Evolutionary conservation across 2,888 invertebrate genomes (phyloP), one percentile per base, ranked within the genome.

Genomic region (Hydrotaea cyrtoneurina): DNA sequence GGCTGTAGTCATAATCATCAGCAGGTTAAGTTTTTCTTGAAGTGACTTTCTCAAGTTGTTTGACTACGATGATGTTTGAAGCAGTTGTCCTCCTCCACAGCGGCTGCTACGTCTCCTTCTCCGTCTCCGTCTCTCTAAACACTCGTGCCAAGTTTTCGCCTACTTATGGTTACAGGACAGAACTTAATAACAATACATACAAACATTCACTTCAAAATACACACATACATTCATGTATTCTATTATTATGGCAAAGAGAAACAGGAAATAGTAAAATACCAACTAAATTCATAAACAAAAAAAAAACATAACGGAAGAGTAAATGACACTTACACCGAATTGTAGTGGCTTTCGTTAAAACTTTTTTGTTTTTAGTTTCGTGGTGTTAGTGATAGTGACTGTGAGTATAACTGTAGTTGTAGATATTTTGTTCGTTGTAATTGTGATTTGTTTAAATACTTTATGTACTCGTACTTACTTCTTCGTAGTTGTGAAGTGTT

Each of bases 21-120:
- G 66, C 80, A 72, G 75, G 62, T 78, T 78, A 74, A 80, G 83
- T 84, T 84, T n/a, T 74, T 71, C 74, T 83, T 59, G 15, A 78
- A 82, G 75, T 59, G 77, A 36, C 2, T 72, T 69, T 72, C 72
- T 74, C 55, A 46, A 74, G 74, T 74, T 73, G 73, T 74, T 59
- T 55, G 72, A 55, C 72, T 72, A 53, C n/a, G 62, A 11, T 31
- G 62, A 62, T 62, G 62, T 21, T 62, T 31, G 31, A 50, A 50
- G 19, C 62, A 4, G 39, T 1, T 26, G 1, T 23, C 59, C 23
- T 39, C 39, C n/a, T 43, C 43, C 2, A 8, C 50, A 4, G n/a
- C 50, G 15, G 15, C 50, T 15, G 8, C 2, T 36, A 5, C 36
- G 36, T 36, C 15, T 7, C 43, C 15, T 4, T 11, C 43, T 4